A percentile compares a stretch with the other conserved stretches of the same genome.
These are phyloP conservation scores for Hyphantria cunea DNA, from an alignment of 1,140 invertebrate species.

Conservation along the genomic window DNA sequence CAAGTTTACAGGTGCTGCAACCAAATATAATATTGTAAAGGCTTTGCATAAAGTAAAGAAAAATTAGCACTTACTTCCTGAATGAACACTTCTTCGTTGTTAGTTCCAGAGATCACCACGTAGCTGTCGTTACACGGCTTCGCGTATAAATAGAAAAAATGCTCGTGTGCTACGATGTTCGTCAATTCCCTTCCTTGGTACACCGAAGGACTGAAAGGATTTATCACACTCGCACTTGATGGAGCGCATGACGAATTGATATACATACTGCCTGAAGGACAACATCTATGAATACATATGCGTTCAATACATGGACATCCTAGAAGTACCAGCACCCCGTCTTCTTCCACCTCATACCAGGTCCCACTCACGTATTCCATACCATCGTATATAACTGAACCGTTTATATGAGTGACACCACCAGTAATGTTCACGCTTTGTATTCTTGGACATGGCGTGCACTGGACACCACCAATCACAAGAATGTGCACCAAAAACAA, in stretches of 20 bases:
- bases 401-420: constrained; percentile 47
- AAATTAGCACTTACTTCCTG: constrained; percentile 53
- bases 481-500: constrained; percentile 35
- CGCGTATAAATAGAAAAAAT: constrained; percentile 60
- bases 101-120: constrained; percentile 48
- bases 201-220: constrained; percentile 60
- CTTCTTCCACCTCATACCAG: constrained; percentile 54
- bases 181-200: constrained; percentile 46
- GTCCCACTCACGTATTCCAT: constrained; percentile 45
- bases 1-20: too few relatives aligned
- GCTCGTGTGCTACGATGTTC: constrained; percentile 42
- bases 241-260: constrained; percentile 43
- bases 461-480: constrained; percentile 34
- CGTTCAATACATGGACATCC: constrained; percentile 65
- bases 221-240: constrained; percentile 40
- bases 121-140: constrained; percentile 52
- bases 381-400: constrained; percentile 51
- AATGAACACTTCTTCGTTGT: constrained; percentile 52
- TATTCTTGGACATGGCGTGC: constrained; percentile 47
- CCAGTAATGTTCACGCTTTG: constrained; percentile 60
- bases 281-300: constrained; percentile 66
- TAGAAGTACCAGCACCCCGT: constrained; percentile 34
- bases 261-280: constrained; percentile 41
- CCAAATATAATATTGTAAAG: too few relatives aligned
- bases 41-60: too few relatives aligned